Conservation (phyloP, 2,888 invertebrate species). For the Phlogophora meticulosa region DNA sequence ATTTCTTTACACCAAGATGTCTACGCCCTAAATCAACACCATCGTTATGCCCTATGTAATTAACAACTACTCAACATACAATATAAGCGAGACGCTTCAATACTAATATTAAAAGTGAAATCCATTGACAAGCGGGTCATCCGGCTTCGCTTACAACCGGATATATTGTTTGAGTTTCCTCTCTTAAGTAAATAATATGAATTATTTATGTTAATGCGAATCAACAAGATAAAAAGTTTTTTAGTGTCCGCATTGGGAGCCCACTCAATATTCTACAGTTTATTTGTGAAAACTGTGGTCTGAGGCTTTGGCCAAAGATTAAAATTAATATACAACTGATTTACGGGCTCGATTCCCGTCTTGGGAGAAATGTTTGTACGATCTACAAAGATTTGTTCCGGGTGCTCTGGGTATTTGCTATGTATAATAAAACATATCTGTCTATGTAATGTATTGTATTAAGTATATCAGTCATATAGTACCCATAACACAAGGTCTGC, state of each 20-base stretch:
- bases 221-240: slow-evolving; percentile 33
- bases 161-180: slow-evolving; percentile 58
- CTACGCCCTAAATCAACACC: not conserved
- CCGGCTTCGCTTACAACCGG: slow-evolving; percentile 55
- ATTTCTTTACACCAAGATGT: not conserved
- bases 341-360: too few species aligned
- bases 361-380: too few species aligned
- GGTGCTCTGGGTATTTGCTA: too few species aligned
- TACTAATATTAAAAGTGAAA: slow-evolving; percentile 59
- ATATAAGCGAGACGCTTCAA: slow-evolving; percentile 52
- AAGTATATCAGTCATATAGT: too few species aligned
- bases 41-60: slow-evolving; percentile 15
- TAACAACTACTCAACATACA: slow-evolving; percentile 7
- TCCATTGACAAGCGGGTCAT: slow-evolving; percentile 49
- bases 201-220: slow-evolving; percentile 54
- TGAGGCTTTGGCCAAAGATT: slow-evolving; percentile 4
- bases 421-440: too few species aligned
- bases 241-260: not conserved
- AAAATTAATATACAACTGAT: not conserved
- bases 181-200: slow-evolving; percentile 50
- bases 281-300: slow-evolving; percentile 8
- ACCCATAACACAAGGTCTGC: too few species aligned
- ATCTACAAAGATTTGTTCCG: too few species aligned
- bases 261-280: slow-evolving; percentile 5
- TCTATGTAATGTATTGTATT: too few species aligned